These are phyloP conservation scores for Agrochola litura DNA, from an alignment of 2,888 invertebrate genomes.

Conservation along the genomic window DNA sequence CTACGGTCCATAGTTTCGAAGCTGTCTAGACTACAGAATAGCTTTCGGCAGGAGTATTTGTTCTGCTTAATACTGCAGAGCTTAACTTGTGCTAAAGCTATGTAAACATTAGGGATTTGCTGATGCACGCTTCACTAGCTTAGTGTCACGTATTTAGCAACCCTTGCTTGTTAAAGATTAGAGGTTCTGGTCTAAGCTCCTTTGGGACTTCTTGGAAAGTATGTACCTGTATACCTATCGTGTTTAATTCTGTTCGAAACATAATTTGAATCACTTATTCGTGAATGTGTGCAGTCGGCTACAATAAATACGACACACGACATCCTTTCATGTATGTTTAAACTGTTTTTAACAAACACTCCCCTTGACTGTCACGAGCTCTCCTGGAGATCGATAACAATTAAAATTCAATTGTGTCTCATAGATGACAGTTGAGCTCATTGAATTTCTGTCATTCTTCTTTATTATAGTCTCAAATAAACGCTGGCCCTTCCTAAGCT, in stretches of 20 bases:
- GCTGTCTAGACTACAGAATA: conserved; percentile 70
- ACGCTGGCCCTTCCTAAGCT: conserved; percentile 1
- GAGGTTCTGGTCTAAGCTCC: conserved; percentile 5
- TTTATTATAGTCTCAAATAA: background rate
- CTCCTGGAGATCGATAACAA: no score
- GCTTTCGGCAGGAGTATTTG: conserved; percentile 52
- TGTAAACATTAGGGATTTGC: conserved; percentile 42
- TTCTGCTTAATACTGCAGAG: conserved; percentile 58
- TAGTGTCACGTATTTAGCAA: conserved; percentile 52
- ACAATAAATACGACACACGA: background rate
- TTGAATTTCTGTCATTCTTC: background rate
- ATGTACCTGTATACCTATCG: background rate
- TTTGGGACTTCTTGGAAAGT: conserved; percentile 14
- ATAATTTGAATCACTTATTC: background rate
- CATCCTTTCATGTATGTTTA: background rate
- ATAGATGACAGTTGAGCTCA: no score
- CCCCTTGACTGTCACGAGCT: no score
- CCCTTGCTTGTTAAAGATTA: conserved; percentile 29
- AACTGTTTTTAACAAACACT: background rate
- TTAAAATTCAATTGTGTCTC: no score
- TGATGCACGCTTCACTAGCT: conserved; percentile 45
- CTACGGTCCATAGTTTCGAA: conserved; percentile 60
- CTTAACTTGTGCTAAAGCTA: conserved; percentile 41
- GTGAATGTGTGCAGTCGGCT: background rate
- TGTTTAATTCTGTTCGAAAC: background rate